A percentile compares a stretch with the other conserved stretches of the same genome.
phyloP scores from a whole-genome alignment of 2,888 invertebrate genomes.

The Acrobasis consociella region DNA sequence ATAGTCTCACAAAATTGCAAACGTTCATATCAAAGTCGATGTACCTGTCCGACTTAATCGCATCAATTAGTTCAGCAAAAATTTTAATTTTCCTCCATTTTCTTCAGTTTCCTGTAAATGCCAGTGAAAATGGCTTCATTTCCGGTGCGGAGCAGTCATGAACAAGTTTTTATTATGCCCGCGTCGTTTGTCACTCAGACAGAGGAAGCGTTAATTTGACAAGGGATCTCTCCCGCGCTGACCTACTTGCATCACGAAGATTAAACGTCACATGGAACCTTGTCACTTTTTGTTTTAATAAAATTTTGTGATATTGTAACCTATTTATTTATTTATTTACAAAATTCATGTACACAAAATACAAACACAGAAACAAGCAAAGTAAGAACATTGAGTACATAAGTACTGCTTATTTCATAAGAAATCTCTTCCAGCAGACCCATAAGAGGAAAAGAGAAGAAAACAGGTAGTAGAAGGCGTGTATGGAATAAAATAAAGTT shows the following conservation, averaged over 20 bases:
- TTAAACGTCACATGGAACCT: slow-evolving; percentile 54
- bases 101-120: slow-evolving; percentile 39
- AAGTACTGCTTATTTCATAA: too few species aligned
- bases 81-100: slow-evolving; percentile 36
- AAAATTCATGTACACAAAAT: too few species aligned
- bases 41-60: slow-evolving; percentile 5
- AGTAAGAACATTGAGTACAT: too few species aligned
- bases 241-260: slow-evolving; percentile 63
- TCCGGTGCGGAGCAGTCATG: slow-evolving; percentile 30
- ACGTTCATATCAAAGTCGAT: too few species aligned
- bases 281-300: slow-evolving; percentile 37
- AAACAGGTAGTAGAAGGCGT: too few species aligned
- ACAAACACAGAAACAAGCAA: too few species aligned
- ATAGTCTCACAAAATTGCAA: too few species aligned
- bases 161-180: slow-evolving; percentile 59
- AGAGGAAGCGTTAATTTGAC: slow-evolving; percentile 79
- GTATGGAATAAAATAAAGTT: too few species aligned
- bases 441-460: too few species aligned
- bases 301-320: too few species aligned
- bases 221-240: slow-evolving; percentile 69
- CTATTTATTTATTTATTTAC: too few species aligned
- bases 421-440: too few species aligned
- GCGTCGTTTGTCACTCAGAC: slow-evolving; percentile 75
- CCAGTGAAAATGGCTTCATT: slow-evolving; percentile 47
- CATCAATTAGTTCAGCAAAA: slow-evolving; percentile 30